phyloP scores from a whole-genome alignment of 2,113 vertebrate genomes.

The Charina bottae region DNA sequence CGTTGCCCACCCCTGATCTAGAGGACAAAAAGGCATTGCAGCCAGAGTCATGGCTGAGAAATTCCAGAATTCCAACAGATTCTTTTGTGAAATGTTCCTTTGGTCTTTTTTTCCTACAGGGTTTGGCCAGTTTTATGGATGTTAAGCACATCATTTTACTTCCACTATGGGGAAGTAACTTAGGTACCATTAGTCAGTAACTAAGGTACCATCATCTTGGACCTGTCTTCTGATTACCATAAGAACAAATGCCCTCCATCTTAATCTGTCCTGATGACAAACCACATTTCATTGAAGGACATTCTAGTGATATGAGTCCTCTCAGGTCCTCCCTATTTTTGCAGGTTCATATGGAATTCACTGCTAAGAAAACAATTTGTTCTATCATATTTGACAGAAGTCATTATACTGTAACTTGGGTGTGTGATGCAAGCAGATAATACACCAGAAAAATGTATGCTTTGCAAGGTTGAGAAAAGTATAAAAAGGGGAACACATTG shows the following conservation, averaged over 20 bases:
- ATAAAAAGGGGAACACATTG: not conserved
- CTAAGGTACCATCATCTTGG: not conserved
- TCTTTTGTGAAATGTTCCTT: slow-evolving; percentile 11
- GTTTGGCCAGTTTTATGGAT: not conserved
- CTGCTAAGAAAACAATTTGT: not conserved
- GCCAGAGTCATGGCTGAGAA: not conserved
- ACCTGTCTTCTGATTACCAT: not conserved
- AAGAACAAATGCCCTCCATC: not conserved
- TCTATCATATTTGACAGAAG: not conserved
- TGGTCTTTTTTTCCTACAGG: not conserved
- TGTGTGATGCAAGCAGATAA: not conserved
- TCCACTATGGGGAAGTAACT: not conserved
- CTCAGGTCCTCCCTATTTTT: not conserved
- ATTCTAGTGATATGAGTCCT: not conserved
- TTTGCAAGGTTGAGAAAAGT: not conserved
- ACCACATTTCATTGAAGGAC: not conserved
- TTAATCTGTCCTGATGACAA: not conserved
- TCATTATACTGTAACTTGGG: not conserved
- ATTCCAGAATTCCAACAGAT: slow-evolving; percentile 1
- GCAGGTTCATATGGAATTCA: not conserved
- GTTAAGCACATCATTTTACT: not conserved
- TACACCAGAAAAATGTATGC: not conserved
- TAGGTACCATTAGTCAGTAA: not conserved
- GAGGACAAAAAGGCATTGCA: not conserved
- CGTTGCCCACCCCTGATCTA: too few species aligned